These are phyloP conservation scores for Volucella zonaria DNA, from an alignment of 2,888 invertebrate genomes.

Conservation along the genomic window DNA sequence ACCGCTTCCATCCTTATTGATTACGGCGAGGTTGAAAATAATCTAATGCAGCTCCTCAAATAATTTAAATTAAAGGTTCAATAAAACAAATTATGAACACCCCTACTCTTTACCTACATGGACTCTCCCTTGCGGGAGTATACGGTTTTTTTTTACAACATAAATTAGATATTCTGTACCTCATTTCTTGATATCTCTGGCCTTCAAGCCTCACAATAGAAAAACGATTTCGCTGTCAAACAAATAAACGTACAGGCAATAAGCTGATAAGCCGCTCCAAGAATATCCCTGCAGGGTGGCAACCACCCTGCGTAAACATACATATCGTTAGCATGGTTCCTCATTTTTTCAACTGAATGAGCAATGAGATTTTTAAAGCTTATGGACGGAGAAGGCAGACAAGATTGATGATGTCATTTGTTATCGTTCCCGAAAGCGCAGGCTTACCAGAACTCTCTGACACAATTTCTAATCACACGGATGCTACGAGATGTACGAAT, in stretches of 20 bases:
- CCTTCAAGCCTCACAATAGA: constrained; percentile 10
- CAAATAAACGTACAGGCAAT: constrained; percentile 21
- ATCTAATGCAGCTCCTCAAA: no score
- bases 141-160: no score
- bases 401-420: constrained; percentile 67
- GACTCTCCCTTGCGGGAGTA: no score
- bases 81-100: no score
- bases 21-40: no score
- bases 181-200: constrained; percentile 28
- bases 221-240: constrained; percentile 22
- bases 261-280: constrained; percentile 40
- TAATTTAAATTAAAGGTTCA: no score
- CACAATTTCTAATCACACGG: constrained; percentile 1
- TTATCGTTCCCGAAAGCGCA: constrained; percentile 46
- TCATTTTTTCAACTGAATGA: constrained; percentile 28
- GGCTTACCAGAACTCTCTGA: neutral
- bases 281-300: neutral
- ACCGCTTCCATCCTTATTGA: no score
- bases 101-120: no score
- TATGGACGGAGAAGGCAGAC: constrained; percentile 2
- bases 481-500: neutral
- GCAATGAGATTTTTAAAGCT: constrained; percentile 40
- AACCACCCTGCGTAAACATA: neutral
- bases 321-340: constrained; percentile 35
- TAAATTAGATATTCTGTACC: neutral